Percentiles rank a stretch among this genome's conserved stretches.
Evolutionary conservation across 2,113 vertebrate species (phyloP).

Genomic region (Sinocyclocheilus rhinocerous): DNA sequence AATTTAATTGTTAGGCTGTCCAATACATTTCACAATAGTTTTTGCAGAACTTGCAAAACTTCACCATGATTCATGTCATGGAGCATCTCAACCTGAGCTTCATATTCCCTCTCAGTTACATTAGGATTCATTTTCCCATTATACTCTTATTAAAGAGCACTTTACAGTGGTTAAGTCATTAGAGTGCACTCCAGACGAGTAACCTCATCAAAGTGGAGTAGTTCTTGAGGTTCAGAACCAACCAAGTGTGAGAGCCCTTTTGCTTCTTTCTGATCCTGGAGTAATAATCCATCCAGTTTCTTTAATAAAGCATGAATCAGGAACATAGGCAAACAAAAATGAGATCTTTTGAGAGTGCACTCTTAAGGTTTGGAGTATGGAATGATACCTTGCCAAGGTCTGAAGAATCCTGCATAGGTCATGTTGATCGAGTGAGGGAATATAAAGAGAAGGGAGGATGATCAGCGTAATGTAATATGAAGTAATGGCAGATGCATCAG

Average conservation of each 20-base stretch:
- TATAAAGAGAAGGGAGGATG: not conserved
- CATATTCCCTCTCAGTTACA: not conserved
- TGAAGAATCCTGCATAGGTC: not conserved
- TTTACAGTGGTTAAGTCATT: not conserved
- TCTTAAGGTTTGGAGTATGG: no score
- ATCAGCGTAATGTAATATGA: not conserved
- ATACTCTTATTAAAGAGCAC: constrained; percentile 13
- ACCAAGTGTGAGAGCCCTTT: not conserved
- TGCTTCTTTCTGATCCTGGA: not conserved
- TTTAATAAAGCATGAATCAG: not conserved
- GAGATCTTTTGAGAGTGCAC: not conserved
- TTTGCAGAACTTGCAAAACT: not conserved
- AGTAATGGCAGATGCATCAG: not conserved
- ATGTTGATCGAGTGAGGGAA: not conserved
- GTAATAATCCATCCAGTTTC: not conserved
- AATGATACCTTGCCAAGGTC: not conserved
- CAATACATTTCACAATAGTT: not conserved
- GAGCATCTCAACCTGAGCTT: not conserved
- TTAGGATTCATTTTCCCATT: constrained; percentile 21
- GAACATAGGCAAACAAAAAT: not conserved
- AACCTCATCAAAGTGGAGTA: not conserved
- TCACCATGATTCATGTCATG: not conserved
- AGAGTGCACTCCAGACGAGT: not conserved
- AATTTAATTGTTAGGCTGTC: no score
- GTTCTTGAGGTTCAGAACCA: not conserved